phyloP scores from a whole-genome alignment of 2,797 vertebrate genomes.

The Sebastes taczanowskii region DNA sequence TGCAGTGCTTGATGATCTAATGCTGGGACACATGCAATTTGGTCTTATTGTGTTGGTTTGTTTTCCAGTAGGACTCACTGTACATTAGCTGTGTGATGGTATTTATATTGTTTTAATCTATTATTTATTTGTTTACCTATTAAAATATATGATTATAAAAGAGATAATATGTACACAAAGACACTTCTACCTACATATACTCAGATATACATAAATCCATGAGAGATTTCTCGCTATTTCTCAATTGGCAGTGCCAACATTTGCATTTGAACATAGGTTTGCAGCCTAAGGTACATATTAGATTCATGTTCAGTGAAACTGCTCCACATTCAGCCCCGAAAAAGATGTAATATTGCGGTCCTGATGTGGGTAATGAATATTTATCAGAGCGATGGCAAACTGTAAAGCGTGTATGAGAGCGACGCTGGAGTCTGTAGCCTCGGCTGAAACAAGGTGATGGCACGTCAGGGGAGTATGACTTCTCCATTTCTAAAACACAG shows the following conservation, averaged over 20 bases:
- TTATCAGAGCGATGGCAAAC: no score
- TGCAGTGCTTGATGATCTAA: constrained; percentile 9
- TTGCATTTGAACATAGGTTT: not conserved
- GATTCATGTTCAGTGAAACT: not conserved
- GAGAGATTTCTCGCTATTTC: not conserved
- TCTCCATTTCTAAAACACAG: not conserved
- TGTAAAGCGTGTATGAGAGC: not conserved
- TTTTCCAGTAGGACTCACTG: not conserved
- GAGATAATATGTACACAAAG: not conserved
- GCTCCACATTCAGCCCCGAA: not conserved
- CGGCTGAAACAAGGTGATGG: not conserved
- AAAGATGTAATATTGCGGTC: not conserved
- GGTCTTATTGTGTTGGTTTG: not conserved
- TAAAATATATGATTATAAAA: not conserved
- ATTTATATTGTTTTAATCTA: not conserved
- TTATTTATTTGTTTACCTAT: not conserved
- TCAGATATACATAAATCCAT: not conserved
- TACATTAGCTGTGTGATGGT: not conserved
- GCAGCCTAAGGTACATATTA: not conserved
- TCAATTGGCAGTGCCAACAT: not conserved
- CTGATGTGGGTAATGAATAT: not conserved
- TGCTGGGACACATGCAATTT: not conserved
- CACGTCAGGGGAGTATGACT: not conserved
- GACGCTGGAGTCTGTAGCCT: not conserved
- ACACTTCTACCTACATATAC: not conserved